These are phyloP conservation scores for Pterois miles DNA, from an alignment of 2,797 vertebrate genomes.

Conservation along the genomic window DNA sequence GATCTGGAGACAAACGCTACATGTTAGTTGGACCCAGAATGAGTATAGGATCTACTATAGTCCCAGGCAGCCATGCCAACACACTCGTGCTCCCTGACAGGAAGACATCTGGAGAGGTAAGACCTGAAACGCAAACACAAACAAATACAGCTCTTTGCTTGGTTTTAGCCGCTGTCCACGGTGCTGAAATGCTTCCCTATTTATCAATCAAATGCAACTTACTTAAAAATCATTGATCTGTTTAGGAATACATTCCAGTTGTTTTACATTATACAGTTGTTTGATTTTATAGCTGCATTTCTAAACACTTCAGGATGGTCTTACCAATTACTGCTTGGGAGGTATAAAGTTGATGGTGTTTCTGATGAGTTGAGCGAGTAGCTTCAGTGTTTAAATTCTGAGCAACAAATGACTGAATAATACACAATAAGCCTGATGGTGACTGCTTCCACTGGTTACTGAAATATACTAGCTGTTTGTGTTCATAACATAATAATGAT, in stretches of 20 bases:
- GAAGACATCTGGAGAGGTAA: constrained; percentile 49
- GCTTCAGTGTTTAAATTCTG: not conserved
- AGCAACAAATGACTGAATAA: too few relatives aligned
- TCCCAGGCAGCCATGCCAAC: constrained; percentile 16
- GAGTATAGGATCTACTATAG: constrained; percentile 22
- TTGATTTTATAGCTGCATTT: not conserved
- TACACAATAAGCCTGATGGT: not conserved
- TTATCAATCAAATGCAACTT: not conserved
- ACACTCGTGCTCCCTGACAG: constrained; percentile 6
- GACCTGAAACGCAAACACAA: not conserved
- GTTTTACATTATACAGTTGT: not conserved
- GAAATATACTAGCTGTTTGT: not conserved
- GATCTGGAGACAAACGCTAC: constrained; percentile 28
- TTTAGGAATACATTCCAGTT: not conserved
- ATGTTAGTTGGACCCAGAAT: constrained; percentile 21
- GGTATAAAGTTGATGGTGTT: not conserved
- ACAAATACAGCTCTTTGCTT: not conserved
- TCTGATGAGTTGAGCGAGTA: not conserved
- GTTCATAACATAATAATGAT: not conserved
- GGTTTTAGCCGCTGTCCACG: not conserved
- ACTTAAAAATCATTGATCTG: not conserved
- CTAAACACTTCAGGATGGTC: accelerated
- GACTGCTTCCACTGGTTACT: accelerated
- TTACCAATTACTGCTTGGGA: too few relatives aligned
- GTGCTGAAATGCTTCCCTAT: not conserved